Conservation (phyloP, 2,797 vertebrate genomes). For the Odontamblyopus lacepedii region DNA sequence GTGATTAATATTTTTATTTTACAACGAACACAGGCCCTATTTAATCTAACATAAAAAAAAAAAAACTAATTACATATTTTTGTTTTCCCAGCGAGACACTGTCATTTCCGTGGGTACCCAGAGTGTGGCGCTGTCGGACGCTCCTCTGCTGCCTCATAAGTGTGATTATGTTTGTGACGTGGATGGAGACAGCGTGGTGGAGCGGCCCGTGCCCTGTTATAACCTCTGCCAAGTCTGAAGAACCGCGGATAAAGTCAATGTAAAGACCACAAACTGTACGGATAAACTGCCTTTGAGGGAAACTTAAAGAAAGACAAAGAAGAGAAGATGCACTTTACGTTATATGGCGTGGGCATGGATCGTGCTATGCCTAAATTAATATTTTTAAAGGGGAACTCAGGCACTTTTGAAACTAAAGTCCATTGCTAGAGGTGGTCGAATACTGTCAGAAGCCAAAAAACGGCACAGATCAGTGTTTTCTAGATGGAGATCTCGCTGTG, state of each 20-base stretch:
- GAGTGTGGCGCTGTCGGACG: conserved; percentile 71
- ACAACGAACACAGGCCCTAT: not conserved
- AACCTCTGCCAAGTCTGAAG: conserved; percentile 84
- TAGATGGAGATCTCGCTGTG: too few relatives aligned
- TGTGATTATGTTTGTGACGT: conserved; percentile 81
- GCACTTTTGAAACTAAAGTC: too few relatives aligned
- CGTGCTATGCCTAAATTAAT: not conserved
- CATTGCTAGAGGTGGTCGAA: too few relatives aligned
- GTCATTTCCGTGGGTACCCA: conserved; percentile 71
- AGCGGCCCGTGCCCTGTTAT: conserved; percentile 70
- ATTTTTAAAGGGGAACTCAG: not conserved
- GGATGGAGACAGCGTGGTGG: conserved; percentile 73
- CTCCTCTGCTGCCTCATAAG: conserved; percentile 70
- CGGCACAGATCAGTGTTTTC: too few relatives aligned
- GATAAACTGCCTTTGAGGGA: conserved; percentile 43
- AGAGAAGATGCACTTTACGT: not conserved
- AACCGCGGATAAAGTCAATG: too few relatives aligned
- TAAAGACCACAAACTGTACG: conserved; percentile 14
- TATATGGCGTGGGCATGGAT: not conserved
- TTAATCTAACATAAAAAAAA: not conserved
- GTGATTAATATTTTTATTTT: not conserved
- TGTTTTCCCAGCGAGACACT: conserved; percentile 64
- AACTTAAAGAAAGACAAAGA: not conserved
- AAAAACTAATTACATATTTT: not conserved
- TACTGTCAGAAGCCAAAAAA: too few relatives aligned